phyloP scores from a whole-genome alignment of 1,140 invertebrate genomes.

The Delia radicum region DNA sequence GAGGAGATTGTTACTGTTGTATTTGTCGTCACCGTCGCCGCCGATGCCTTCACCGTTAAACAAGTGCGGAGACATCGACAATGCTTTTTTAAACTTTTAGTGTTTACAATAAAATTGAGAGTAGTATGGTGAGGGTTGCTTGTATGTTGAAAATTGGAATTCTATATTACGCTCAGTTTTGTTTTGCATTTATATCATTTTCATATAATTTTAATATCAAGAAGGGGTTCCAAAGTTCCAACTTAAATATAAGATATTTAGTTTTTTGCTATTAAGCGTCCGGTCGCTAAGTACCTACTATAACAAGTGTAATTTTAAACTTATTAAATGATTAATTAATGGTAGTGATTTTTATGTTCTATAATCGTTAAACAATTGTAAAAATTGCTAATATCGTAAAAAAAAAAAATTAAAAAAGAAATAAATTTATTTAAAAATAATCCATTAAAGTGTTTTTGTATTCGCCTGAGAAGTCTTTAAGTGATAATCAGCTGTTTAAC shows the following conservation, averaged over 20 bases:
- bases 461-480: no score
- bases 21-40: background rate
- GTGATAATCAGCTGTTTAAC: background rate
- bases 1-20: background rate
- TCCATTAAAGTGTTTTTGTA: no score
- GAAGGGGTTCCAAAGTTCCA: conserved; percentile 13
- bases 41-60: background rate
- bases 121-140: background rate
- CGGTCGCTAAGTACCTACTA: background rate
- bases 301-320: background rate
- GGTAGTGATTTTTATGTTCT: no score
- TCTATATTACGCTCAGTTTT: background rate
- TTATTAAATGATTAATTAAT: background rate
- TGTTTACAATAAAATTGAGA: background rate
- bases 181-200: background rate
- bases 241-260: conserved; percentile 2
- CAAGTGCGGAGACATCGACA: no score
- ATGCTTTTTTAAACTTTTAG: no score
- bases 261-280: conserved; percentile 12
- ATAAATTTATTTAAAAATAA: no score
- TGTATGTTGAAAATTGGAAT: background rate
- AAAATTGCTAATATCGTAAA: no score
- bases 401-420: background rate
- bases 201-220: background rate
- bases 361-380: no score